phyloP scores from a whole-genome alignment of 2,113 vertebrate genomes.

The Pantherophis guttatus region DNA sequence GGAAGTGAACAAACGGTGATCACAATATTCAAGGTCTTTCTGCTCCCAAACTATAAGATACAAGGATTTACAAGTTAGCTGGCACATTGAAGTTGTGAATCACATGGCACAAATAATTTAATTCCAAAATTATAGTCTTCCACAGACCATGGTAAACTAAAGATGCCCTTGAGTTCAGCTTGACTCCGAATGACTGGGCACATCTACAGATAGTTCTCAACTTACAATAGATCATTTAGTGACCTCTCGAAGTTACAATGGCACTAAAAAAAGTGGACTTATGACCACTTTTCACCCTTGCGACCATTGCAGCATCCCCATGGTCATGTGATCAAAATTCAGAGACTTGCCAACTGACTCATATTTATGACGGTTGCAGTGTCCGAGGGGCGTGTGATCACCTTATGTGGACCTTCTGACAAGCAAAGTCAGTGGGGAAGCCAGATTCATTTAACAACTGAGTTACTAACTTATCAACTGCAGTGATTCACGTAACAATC shows the following conservation, averaged over 20 bases:
- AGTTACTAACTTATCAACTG: neutral
- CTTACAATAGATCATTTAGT: too few relatives aligned
- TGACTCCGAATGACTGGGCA: neutral
- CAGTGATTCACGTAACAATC: neutral
- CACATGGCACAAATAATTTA: neutral
- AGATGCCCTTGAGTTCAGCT: neutral
- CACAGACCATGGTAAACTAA: neutral
- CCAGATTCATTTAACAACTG: neutral
- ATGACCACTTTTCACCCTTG: too few relatives aligned
- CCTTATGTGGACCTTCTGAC: neutral
- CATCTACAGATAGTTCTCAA: neutral
- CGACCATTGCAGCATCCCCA: too few relatives aligned
- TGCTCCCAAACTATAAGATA: neutral
- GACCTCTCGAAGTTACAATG: too few relatives aligned
- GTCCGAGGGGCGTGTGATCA: too few relatives aligned
- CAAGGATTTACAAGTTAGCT: neutral
- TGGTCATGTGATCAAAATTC: too few relatives aligned
- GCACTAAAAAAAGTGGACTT: too few relatives aligned
- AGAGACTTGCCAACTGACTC: neutral
- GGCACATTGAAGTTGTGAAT: neutral
- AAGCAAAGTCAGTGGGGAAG: neutral
- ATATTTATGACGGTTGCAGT: neutral
- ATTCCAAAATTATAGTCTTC: neutral
- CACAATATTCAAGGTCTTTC: neutral
- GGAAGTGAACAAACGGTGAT: neutral